phyloP scores from a whole-genome alignment of 23 tunicate genomes.

The Styela plicata region DNA sequence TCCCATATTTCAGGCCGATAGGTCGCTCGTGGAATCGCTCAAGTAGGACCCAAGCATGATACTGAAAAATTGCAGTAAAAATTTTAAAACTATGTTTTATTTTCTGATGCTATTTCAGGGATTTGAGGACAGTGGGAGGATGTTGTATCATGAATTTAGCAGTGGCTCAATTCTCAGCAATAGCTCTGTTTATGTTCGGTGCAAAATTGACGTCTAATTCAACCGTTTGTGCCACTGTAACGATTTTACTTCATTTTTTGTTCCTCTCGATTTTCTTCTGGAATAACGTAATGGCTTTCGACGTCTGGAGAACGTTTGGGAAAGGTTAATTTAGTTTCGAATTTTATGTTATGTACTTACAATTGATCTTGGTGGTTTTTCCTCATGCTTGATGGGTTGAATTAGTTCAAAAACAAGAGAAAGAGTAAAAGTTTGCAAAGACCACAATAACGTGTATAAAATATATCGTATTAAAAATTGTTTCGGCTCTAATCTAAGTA shows the following conservation, averaged over 20 bases:
- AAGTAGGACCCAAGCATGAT: too few species aligned
- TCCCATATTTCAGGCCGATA: too few species aligned
- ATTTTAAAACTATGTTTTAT: neutral
- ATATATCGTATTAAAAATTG: too few species aligned
- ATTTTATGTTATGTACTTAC: too few species aligned
- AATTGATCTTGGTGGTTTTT: too few species aligned
- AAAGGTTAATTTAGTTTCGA: slow-evolving; percentile 43
- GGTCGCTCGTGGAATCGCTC: too few species aligned
- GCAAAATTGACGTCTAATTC: slow-evolving; percentile 35
- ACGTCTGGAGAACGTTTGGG: slow-evolving; percentile 93
- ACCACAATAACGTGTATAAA: too few species aligned
- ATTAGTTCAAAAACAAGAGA: too few species aligned
- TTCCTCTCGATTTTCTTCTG: slow-evolving; percentile 87
- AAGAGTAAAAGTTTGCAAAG: too few species aligned
- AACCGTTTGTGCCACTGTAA: slow-evolving; percentile 50
- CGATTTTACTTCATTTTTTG: slow-evolving; percentile 70
- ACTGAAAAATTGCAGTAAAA: neutral
- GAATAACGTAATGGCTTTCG: slow-evolving; percentile 93
- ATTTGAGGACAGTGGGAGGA: slow-evolving; percentile 69
- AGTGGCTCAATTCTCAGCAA: slow-evolving; percentile 57
- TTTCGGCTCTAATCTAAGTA: too few species aligned
- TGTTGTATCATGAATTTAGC: slow-evolving; percentile 69
- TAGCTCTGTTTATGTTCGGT: slow-evolving; percentile 54
- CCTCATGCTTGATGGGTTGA: too few species aligned
- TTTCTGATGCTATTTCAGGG: slow-evolving; percentile 36